Evolutionary conservation across 2,797 vertebrate genomes (phyloP), one percentile per base, ranked within the genome.

Genomic region (Galagoides demidoff): DNA sequence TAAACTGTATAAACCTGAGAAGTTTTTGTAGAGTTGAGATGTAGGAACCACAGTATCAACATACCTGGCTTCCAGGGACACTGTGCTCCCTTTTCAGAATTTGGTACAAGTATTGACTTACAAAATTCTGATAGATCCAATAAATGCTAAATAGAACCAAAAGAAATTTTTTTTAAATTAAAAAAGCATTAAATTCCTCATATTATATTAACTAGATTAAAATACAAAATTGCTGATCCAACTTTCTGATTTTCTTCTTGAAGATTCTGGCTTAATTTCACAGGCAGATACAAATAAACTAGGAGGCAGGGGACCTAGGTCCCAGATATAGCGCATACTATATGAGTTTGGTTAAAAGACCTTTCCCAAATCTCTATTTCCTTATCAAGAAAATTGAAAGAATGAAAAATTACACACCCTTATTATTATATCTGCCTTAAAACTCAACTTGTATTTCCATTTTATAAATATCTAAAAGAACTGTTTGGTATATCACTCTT

Each of bases 321-420:
- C 23, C 34, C 68, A 89, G 22, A 66, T 81, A n/a, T 23, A 85
- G 2, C 20, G 94, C 22, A 81, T 88, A 20, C 63, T 89, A 23
- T 39, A 85, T 25, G 76, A 79, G 19, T 57, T 83, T 93, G 43
- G 22, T 87, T 91, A 95, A 92, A 25, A 10, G 7, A 66, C 3
- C 64, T 94, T 84, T 91, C 77, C 78, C 78, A 22, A 17, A 11
- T 55, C 25, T 85, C 63, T 92, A 73, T 66, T 82, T 55, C 68
- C 49, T 85, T 17, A 82, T 43, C 23, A 82, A 52, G 77, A 95
- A 92, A 96, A 95, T 3, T 64, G 25, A 89, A 23, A 96, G n/a
- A 23, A 45, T 57, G 57, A 89, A 94, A 79, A 94, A 78, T 85
- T 74, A 79, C 3, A 71, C 34, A n/a, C 4, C 13, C 94, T 88